Percentiles rank a stretch among this genome's conserved stretches.
Conservation (phyloP, 2,888 invertebrate genomes). For the Cistogaster globosa region DNA sequence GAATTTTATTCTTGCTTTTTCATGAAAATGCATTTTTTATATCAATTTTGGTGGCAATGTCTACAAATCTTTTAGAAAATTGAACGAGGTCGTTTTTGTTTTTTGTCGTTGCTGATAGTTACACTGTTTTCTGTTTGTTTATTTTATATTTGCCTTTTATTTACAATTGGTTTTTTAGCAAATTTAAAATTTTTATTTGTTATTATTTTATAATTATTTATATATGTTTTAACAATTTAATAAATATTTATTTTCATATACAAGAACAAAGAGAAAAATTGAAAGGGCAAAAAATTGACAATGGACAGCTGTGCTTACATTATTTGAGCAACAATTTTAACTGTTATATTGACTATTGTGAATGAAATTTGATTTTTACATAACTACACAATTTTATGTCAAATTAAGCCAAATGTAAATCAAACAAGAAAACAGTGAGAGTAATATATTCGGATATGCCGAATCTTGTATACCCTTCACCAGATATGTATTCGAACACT, state of each 20-base stretch:
- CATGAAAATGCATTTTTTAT: slow-evolving; percentile 45
- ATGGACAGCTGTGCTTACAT: slow-evolving; percentile 57
- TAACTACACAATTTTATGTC: slow-evolving; percentile 1
- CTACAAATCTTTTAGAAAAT: slow-evolving; percentile 55
- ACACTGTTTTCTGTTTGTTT: neutral
- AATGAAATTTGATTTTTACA: slow-evolving; percentile 34
- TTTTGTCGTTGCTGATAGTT: slow-evolving; percentile 29
- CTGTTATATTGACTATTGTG: slow-evolving; percentile 49
- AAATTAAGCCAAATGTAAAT: neutral
- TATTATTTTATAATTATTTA: slow-evolving; percentile 1
- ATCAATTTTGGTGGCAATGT: slow-evolving; percentile 18
- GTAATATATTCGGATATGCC: no score
- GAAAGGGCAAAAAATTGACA: slow-evolving; percentile 44
- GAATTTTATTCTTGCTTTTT: slow-evolving; percentile 28
- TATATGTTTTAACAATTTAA: slow-evolving; percentile 27
- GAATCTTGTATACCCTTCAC: no score
- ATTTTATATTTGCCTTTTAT: neutral
- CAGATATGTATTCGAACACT: no score
- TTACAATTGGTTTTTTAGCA: neutral
- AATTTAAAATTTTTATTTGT: neutral
- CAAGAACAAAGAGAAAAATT: slow-evolving; percentile 43
- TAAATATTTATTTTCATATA: slow-evolving; percentile 44
- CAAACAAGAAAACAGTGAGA: no score
- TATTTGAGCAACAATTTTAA: neutral
- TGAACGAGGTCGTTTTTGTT: slow-evolving; percentile 54